A percentile compares a stretch with the other conserved stretches of the same genome.
These are phyloP conservation scores for Eupeodes latifasciatus DNA, from an alignment of 2,888 invertebrate genomes.

Conservation along the genomic window DNA sequence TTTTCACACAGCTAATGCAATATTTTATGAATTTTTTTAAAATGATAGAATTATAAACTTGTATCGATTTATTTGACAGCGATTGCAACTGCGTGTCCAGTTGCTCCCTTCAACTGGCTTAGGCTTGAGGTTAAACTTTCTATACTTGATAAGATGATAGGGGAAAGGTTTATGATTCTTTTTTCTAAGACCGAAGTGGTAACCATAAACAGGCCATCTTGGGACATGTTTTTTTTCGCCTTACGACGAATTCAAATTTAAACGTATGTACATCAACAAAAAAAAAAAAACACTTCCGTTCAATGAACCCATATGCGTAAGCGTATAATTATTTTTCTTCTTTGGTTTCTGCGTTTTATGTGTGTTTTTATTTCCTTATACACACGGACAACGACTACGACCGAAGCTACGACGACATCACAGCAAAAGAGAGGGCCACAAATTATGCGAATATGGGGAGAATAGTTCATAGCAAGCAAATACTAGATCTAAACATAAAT, in stretches of 20 bases:
- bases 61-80: too few species aligned
- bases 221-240: slow-evolving; percentile 11
- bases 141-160: too few species aligned
- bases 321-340: slow-evolving; percentile 74
- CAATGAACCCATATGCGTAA: slow-evolving; percentile 83
- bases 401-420: not conserved
- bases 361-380: slow-evolving; percentile 62
- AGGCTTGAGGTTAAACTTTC: too few species aligned
- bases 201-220: not conserved
- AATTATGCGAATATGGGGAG: slow-evolving; percentile 65
- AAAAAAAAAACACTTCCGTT: slow-evolving; percentile 81
- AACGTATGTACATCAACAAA: slow-evolving; percentile 46
- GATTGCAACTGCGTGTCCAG: too few species aligned
- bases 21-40: too few species aligned
- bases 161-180: too few species aligned
- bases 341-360: slow-evolving; percentile 32
- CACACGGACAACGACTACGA: slow-evolving; percentile 2
- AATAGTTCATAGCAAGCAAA: slow-evolving; percentile 66
- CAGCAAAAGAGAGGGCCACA: slow-evolving; percentile 6
- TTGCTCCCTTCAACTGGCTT: too few species aligned
- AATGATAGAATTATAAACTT: too few species aligned
- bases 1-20: too few species aligned
- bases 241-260: slow-evolving; percentile 69
- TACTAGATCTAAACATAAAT: slow-evolving; percentile 54
- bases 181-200: not conserved